These are phyloP conservation scores for Gymnorhina tibicen DNA, from an alignment of 2,113 vertebrate genomes.

Conservation along the genomic window DNA sequence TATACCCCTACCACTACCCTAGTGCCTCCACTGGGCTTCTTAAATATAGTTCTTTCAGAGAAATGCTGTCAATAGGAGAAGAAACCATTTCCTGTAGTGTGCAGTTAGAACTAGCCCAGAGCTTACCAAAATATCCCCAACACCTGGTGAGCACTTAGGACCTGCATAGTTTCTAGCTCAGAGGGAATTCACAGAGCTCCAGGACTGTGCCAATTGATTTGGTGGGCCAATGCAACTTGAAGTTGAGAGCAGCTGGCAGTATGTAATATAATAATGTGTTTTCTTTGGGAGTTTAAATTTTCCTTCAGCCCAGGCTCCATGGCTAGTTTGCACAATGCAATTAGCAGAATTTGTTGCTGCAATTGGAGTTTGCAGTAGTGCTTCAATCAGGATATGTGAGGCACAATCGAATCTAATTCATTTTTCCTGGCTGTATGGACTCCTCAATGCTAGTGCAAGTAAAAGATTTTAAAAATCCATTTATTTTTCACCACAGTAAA, in stretches of 20 bases:
- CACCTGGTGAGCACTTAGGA: background rate
- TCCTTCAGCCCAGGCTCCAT: background rate
- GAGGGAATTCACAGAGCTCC: background rate
- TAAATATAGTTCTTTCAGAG: background rate
- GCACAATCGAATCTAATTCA: background rate
- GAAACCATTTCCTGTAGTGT: background rate
- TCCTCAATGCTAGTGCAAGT: background rate
- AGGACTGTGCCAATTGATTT: background rate
- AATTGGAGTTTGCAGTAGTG: background rate
- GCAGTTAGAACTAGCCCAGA: background rate
- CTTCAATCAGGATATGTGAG: background rate
- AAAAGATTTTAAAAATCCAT: background rate
- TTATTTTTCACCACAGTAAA: background rate
- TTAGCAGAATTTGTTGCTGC: conserved; percentile 30
- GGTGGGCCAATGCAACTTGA: background rate
- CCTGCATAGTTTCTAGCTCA: background rate
- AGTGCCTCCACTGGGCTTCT: background rate
- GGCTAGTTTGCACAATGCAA: background rate
- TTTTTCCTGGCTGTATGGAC: background rate
- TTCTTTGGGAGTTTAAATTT: background rate
- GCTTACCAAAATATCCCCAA: background rate
- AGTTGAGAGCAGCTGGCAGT: background rate
- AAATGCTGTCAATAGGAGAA: background rate
- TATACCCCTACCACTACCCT: background rate
- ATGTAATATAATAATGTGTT: background rate